Conservation (phyloP, 2,797 vertebrate genomes). For the Tenualosa thibaudeaui region DNA sequence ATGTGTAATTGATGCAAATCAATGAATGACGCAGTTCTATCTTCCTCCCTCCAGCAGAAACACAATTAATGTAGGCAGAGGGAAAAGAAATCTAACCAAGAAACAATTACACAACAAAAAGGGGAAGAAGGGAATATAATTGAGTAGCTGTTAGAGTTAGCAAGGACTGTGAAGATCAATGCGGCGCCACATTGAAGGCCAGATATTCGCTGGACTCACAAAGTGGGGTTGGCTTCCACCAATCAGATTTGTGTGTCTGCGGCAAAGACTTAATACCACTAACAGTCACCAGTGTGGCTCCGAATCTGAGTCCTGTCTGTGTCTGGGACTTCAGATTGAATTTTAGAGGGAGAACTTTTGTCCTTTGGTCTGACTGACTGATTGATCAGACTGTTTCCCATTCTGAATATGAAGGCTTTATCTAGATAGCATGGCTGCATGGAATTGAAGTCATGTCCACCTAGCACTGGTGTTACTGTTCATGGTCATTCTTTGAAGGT, state of each 20-base stretch:
- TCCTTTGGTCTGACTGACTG: not conserved
- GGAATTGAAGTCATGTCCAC: too few relatives aligned
- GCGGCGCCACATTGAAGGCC: not conserved
- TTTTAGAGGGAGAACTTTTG: not conserved
- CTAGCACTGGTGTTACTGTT: too few relatives aligned
- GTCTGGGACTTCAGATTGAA: not conserved
- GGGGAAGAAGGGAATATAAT: not conserved
- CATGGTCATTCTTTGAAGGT: not conserved
- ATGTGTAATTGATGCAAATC: constrained; percentile 10
- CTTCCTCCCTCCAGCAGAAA: not conserved
- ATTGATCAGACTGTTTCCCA: not conserved
- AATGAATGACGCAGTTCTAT: not conserved
- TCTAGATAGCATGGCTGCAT: too few relatives aligned
- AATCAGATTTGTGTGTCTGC: constrained; percentile 5
- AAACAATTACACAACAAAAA: not conserved
- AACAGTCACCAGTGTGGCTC: not conserved
- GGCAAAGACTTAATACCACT: not conserved
- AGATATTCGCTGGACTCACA: not conserved
- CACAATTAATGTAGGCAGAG: not conserved
- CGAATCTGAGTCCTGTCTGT: not conserved
- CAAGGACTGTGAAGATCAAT: not conserved
- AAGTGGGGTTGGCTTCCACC: not conserved
- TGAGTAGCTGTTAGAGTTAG: not conserved
- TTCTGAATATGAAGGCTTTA: too few relatives aligned
- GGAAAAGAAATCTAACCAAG: not conserved